Evolutionary conservation across 2,113 vertebrate species (phyloP).

Genomic region (Erpornis zantholeuca): DNA sequence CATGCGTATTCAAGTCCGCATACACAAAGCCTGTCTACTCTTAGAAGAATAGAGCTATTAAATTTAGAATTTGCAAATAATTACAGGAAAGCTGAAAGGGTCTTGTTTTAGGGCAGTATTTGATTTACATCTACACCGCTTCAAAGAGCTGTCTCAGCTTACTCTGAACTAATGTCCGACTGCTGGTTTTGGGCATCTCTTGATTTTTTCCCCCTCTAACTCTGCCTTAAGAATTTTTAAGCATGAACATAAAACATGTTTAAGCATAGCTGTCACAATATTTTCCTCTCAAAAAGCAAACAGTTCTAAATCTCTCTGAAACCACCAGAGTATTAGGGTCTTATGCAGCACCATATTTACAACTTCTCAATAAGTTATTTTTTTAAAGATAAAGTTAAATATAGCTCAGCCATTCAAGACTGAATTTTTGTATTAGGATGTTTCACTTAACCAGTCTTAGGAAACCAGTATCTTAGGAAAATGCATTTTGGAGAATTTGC

Average conservation of each 20-base stretch:
- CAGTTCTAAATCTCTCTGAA: not conserved
- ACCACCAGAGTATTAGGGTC: not conserved
- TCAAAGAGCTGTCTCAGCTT: not conserved
- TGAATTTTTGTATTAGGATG: not conserved
- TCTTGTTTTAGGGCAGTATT: not conserved
- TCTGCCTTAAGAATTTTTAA: not conserved
- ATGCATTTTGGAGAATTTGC: not conserved
- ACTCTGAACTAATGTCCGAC: not conserved
- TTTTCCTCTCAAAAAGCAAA: slow-evolving; percentile 6
- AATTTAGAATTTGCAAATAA: not conserved
- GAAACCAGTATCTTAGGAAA: not conserved
- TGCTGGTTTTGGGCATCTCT: not conserved
- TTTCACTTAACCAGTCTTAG: not conserved
- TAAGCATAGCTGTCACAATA: not conserved
- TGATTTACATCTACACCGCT: not conserved
- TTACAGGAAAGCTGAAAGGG: not conserved
- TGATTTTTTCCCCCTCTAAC: not conserved
- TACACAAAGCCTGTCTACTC: not conserved
- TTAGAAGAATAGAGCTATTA: not conserved
- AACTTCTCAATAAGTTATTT: not conserved
- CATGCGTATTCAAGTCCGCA: not conserved
- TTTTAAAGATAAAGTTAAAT: not conserved
- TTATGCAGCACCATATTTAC: not conserved
- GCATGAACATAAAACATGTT: not conserved
- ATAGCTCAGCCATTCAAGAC: not conserved